Percentiles rank a stretch among this genome's conserved stretches.
These are phyloP conservation scores for Mimas tiliae DNA, from an alignment of 2,888 invertebrate genomes.

Conservation along the genomic window DNA sequence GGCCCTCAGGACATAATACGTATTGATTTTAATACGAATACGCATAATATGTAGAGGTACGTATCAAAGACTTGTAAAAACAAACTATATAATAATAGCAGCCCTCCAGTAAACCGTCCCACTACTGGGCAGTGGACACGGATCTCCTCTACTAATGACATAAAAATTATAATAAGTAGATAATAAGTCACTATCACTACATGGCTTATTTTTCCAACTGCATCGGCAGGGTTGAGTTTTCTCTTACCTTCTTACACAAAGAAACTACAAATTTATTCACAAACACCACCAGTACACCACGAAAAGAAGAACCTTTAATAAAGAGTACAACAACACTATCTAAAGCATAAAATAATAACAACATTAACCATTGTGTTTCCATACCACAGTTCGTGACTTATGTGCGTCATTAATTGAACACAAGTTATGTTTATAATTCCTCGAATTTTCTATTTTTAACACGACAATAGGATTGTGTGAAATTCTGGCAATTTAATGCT, in stretches of 20 bases:
- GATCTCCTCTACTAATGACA: too few relatives aligned
- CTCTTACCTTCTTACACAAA: neutral
- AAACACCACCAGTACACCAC: neutral
- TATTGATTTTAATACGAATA: too few relatives aligned
- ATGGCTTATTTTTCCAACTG: too few relatives aligned
- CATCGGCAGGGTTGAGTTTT: neutral
- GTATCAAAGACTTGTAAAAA: too few relatives aligned
- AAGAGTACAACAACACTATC: neutral
- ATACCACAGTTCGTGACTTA: neutral
- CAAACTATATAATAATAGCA: too few relatives aligned
- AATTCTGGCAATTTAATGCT: neutral
- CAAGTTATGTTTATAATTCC: constrained; percentile 11
- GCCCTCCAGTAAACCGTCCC: too few relatives aligned
- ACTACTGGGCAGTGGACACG: too few relatives aligned
- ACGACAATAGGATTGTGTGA: neutral
- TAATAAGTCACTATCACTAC: too few relatives aligned
- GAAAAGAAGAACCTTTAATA: too few relatives aligned
- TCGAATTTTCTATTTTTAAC: constrained; percentile 14
- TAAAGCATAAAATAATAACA: neutral
- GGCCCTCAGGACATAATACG: too few relatives aligned
- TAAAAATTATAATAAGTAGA: too few relatives aligned
- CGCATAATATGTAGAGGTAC: too few relatives aligned
- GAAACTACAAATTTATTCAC: neutral
- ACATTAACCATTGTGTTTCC: neutral
- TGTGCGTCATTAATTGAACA: constrained; percentile 13